These are phyloP conservation scores for Orthonyx spaldingii DNA, from an alignment of 2,113 vertebrate genomes.

Conservation along the genomic window DNA sequence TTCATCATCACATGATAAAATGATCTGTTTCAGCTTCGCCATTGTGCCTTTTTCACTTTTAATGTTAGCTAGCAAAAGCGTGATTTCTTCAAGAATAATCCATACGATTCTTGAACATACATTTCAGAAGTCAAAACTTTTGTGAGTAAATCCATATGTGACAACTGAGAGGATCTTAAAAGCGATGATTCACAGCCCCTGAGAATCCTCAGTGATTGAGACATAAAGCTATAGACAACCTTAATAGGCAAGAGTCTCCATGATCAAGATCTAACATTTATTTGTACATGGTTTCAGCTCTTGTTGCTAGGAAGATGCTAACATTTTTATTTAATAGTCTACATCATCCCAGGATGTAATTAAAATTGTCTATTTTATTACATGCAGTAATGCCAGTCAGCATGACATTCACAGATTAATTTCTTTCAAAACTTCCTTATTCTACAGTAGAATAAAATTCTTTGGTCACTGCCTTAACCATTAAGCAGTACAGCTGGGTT, in stretches of 20 bases:
- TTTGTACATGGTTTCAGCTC: neutral
- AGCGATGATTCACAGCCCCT: accelerated
- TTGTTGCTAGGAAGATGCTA: neutral
- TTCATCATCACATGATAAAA: neutral
- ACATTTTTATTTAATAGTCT: neutral
- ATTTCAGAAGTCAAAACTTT: neutral
- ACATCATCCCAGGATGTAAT: neutral
- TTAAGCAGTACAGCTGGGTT: neutral
- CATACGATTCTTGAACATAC: neutral
- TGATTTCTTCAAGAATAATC: neutral
- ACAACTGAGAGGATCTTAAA: neutral
- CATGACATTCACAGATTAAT: neutral
- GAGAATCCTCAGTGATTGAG: neutral
- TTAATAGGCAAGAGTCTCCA: neutral
- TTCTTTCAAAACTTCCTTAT: neutral
- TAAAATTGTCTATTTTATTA: conserved; percentile 3
- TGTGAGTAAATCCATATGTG: neutral
- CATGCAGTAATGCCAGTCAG: neutral
- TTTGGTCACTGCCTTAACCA: neutral
- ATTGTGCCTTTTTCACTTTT: neutral
- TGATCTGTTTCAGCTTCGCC: neutral
- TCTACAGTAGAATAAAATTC: neutral
- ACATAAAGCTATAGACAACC: neutral
- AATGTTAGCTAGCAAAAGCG: neutral
- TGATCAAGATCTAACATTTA: neutral